Evolutionary conservation across 2,113 vertebrate genomes (phyloP).

Genomic region (Crotalus viridis): DNA sequence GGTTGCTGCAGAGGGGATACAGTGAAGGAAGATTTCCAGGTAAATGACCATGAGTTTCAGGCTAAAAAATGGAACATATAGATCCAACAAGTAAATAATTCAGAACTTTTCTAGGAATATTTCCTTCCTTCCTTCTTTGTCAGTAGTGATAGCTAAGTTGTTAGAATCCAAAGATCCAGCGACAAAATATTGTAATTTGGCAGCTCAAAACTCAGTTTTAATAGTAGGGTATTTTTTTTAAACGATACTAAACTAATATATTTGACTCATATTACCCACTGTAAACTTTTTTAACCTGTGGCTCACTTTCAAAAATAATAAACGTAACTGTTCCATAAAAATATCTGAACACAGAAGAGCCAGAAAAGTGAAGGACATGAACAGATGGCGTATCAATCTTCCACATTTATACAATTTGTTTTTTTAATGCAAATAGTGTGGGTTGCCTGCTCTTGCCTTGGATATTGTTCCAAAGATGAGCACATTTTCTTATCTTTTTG

Average conservation of each 20-base stretch:
- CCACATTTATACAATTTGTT: constrained; percentile 85
- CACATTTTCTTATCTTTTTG: constrained; percentile 85
- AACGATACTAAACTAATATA: constrained; percentile 59
- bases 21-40: neutral
- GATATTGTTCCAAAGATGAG: constrained; percentile 84
- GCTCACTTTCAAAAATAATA: constrained; percentile 83
- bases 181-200: constrained; percentile 46
- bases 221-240: constrained; percentile 3
- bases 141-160: constrained; percentile 35
- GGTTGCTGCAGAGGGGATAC: neutral
- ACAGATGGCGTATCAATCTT: constrained; percentile 86
- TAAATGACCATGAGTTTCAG: neutral
- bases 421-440: constrained; percentile 87
- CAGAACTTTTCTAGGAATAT: neutral
- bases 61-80: neutral
- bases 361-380: constrained; percentile 83
- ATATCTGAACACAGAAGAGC: constrained; percentile 84
- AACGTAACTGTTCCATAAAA: constrained; percentile 84
- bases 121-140: constrained; percentile 33
- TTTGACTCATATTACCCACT: constrained; percentile 76
- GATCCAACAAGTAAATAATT: neutral
- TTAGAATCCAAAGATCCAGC: constrained; percentile 25
- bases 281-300: constrained; percentile 84
- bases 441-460: constrained; percentile 81
- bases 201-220: constrained; percentile 51